Percentiles rank a stretch among this genome's conserved stretches.
Evolutionary conservation across 2,113 vertebrate genomes (phyloP).

Genomic region (Menidia beryllina): DNA sequence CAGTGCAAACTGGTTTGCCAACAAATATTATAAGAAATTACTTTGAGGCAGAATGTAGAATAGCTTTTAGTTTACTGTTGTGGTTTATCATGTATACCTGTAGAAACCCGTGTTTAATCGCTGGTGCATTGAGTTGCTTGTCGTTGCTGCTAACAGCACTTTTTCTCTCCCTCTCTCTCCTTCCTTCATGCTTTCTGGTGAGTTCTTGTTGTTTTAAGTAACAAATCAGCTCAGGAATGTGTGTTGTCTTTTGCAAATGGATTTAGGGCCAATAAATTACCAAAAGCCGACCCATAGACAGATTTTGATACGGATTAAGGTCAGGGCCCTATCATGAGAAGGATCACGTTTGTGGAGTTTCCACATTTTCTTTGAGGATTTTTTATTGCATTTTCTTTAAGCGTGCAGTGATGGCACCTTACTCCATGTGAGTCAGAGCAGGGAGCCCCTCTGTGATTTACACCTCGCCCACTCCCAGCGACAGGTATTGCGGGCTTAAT

Average conservation of each 20-base stretch:
- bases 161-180: constrained; percentile 47
- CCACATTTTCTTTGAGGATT: constrained; percentile 1
- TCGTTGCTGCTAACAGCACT: no score
- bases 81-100: no score
- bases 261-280: constrained; percentile 88
- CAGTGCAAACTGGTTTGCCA: no score
- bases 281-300: constrained; percentile 82
- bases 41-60: no score
- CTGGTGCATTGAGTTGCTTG: no score
- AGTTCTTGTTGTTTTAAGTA: constrained; percentile 64
- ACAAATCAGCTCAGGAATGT: constrained; percentile 85
- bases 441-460: constrained; percentile 59
- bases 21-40: no score
- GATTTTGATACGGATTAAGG: constrained; percentile 82
- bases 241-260: constrained; percentile 86
- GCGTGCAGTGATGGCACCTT: constrained; percentile 79
- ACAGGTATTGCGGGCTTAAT: constrained; percentile 38
- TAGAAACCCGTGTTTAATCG: no score
- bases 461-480: constrained; percentile 13
- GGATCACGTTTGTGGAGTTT: constrained; percentile 6
- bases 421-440: constrained; percentile 63
- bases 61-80: no score
- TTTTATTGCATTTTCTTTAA: constrained; percentile 69
- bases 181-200: constrained; percentile 61
- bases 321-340: constrained; percentile 23